phyloP scores from a whole-genome alignment of 2,797 vertebrate species.

The Pseudomugil tenellus region DNA sequence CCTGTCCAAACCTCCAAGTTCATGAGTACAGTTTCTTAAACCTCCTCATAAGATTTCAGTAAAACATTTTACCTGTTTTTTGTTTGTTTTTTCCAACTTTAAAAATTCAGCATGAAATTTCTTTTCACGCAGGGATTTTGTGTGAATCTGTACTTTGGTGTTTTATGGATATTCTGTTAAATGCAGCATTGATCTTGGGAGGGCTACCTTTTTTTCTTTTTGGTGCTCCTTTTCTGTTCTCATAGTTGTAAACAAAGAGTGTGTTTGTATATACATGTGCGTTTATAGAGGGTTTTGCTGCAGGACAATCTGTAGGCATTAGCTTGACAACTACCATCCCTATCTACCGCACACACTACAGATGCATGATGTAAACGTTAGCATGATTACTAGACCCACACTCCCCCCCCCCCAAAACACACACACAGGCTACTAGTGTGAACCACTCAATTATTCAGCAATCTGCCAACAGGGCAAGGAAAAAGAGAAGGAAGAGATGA shows the following conservation, averaged over 20 bases:
- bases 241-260: not conserved
- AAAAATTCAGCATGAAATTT: too few relatives aligned
- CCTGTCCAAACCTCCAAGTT: too few relatives aligned
- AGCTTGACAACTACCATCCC: not conserved
- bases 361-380: slow-evolving; percentile 21
- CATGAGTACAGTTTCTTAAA: too few relatives aligned
- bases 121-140: too few relatives aligned
- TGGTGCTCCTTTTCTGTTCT: too few relatives aligned
- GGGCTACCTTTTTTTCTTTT: too few relatives aligned
- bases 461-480: slow-evolving; percentile 44
- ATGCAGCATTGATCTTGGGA: too few relatives aligned
- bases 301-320: slow-evolving; percentile 50
- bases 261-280: not conserved
- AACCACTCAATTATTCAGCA: slow-evolving; percentile 70
- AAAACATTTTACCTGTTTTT: too few relatives aligned
- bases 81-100: too few relatives aligned
- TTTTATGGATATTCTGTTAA: too few relatives aligned
- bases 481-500: slow-evolving; percentile 54
- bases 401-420: not conserved
- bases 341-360: slow-evolving; percentile 29
- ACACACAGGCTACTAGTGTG: slow-evolving; percentile 28
- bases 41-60: too few relatives aligned
- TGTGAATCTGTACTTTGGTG: too few relatives aligned
- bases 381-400: slow-evolving; percentile 25
- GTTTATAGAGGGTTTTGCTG: slow-evolving; percentile 38